phyloP scores from a whole-genome alignment of 2,888 invertebrate genomes.

The Callyntrura sp. region DNA sequence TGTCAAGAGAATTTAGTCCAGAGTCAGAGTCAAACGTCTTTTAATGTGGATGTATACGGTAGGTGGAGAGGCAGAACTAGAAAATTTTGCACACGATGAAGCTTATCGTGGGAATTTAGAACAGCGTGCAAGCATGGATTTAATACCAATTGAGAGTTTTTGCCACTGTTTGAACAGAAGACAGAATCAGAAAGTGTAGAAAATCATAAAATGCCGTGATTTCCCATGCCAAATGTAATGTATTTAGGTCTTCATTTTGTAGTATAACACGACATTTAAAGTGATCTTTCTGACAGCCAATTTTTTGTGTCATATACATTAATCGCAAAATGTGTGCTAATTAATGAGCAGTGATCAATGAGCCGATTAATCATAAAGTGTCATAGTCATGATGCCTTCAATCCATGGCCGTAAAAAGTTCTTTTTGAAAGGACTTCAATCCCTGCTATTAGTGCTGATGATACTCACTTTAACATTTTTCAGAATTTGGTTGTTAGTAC shows the following conservation, averaged over 20 bases:
- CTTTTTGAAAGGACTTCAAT: no score
- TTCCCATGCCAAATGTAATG: conserved; percentile 55
- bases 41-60: background rate
- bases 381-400: no score
- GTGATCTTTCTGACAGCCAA: background rate
- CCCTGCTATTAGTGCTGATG: no score
- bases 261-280: conserved; percentile 37
- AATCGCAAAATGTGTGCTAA: no score
- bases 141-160: background rate
- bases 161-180: conserved; percentile 4
- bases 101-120: conserved; percentile 71
- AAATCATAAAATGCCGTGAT: conserved; percentile 52
- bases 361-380: conserved; percentile 48
- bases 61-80: background rate
- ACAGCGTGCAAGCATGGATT: conserved; percentile 32
- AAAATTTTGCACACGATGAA: conserved; percentile 24
- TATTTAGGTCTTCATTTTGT: conserved; percentile 28
- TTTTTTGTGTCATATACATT: no score
- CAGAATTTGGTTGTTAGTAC: no score
- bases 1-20: conserved; percentile 77
- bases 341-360: no score
- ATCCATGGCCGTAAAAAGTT: no score
- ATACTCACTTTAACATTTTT: no score
- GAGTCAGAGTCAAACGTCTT: conserved; percentile 47
- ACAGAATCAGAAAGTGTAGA: conserved; percentile 58